Percentiles rank a stretch among this genome's conserved stretches.
Evolutionary conservation across 2,888 invertebrate genomes (phyloP).

Genomic region (Nephrocerus scutellatus): DNA sequence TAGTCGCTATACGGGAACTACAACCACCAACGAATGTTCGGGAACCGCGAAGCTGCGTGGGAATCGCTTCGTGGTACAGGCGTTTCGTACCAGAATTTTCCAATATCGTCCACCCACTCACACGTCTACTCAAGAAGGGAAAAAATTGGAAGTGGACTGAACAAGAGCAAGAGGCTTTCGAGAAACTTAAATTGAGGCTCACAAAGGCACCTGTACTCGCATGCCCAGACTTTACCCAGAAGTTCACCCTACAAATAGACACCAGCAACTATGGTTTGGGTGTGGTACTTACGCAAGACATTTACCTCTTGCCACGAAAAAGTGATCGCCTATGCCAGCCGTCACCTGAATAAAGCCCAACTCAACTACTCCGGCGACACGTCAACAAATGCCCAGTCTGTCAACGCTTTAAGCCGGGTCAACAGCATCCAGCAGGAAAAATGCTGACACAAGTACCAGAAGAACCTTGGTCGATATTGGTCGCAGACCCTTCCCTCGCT

Average conservation of each 20-base stretch:
- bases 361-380: too few species aligned
- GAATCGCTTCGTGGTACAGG: too few species aligned
- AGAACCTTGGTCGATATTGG: too few species aligned
- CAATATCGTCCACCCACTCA: neutral
- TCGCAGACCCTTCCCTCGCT: too few species aligned
- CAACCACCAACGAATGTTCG: neutral
- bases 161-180: neutral
- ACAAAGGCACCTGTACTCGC: neutral
- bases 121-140: constrained; percentile 10
- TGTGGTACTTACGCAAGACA: neutral
- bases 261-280: neutral
- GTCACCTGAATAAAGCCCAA: too few species aligned
- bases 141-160: neutral
- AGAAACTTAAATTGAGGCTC: neutral
- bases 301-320: neutral
- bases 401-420: too few species aligned
- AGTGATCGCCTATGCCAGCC: neutral
- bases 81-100: too few species aligned
- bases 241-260: neutral
- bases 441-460: too few species aligned
- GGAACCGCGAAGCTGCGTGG: neutral
- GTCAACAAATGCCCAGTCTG: too few species aligned
- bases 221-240: neutral
- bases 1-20: constrained; percentile 2
- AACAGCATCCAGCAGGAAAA: too few species aligned